Evolutionary conservation across 2,113 vertebrate genomes (phyloP).

Genomic region (Cercocebus atys): DNA sequence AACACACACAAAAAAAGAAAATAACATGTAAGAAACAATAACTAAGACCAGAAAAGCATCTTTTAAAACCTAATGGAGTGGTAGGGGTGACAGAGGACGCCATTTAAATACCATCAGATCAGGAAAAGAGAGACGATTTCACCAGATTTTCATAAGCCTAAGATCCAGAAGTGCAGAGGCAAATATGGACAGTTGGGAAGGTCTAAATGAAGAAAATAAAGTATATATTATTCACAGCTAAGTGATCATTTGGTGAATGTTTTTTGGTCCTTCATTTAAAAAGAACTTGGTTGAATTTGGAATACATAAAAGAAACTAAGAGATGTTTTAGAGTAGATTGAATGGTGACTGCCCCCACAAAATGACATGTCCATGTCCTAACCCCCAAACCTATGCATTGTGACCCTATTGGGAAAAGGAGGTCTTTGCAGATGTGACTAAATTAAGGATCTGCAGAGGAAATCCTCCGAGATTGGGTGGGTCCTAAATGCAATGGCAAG

Average conservation of each 20-base stretch:
- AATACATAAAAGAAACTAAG: neutral
- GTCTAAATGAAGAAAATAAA: neutral
- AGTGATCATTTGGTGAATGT: neutral
- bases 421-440: neutral
- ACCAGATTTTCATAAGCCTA: neutral
- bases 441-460: neutral
- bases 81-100: no score
- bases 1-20: neutral
- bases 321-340: neutral
- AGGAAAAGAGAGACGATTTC: neutral
- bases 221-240: neutral
- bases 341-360: neutral
- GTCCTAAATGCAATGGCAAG: neutral
- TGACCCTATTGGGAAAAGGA: neutral
- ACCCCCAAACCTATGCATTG: neutral
- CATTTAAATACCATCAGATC: neutral
- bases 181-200: neutral
- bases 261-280: neutral
- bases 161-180: neutral
- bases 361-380: no score
- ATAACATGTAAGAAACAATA: constrained; percentile 1
- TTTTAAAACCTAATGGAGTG: neutral
- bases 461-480: neutral
- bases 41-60: neutral
- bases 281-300: neutral